Conservation (phyloP, 35 echinoderm and acorn worm genomes). For the Ophioderma brevispina region DNA sequence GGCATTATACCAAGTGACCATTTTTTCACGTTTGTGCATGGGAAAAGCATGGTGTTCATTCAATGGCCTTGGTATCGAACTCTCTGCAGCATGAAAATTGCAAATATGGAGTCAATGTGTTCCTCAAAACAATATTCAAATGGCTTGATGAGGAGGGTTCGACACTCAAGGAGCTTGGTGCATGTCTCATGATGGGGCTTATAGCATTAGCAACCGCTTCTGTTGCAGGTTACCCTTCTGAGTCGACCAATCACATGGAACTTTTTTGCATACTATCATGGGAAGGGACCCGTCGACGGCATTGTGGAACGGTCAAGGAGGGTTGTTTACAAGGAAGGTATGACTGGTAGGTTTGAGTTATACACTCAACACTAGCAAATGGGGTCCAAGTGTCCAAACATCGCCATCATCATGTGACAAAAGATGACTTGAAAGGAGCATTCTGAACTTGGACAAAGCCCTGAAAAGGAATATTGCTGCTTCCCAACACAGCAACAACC, state of each 20-base stretch:
- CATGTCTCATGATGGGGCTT: slow-evolving; percentile 20
- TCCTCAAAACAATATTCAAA: slow-evolving; percentile 18
- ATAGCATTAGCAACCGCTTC: slow-evolving; percentile 6
- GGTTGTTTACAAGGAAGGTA: slow-evolving; percentile 7
- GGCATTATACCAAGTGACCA: slow-evolving; percentile 17
- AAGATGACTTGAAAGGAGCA: not conserved
- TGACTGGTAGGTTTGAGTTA: not conserved
- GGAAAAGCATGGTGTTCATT: slow-evolving; percentile 17
- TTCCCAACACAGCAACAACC: not conserved
- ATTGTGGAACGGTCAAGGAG: slow-evolving; percentile 11
- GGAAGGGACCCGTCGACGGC: slow-evolving; percentile 20
- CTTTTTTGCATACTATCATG: slow-evolving; percentile 23
- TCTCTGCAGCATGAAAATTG: slow-evolving; percentile 25
- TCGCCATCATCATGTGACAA: not conserved
- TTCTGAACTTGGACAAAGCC: not conserved
- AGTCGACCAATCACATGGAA: not conserved
- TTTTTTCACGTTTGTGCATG: slow-evolving; percentile 20
- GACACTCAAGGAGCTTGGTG: not conserved
- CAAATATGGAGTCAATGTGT: slow-evolving; percentile 30
- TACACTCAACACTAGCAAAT: not conserved
- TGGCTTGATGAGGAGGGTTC: not conserved
- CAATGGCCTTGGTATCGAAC: slow-evolving; percentile 19
- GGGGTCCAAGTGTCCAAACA: not conserved
- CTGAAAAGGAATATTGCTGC: not conserved
- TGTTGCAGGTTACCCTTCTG: not conserved